Percentiles rank a stretch among this genome's conserved stretches.
Conservation (phyloP, 2,888 invertebrate species). For the Operophtera brumata region DNA sequence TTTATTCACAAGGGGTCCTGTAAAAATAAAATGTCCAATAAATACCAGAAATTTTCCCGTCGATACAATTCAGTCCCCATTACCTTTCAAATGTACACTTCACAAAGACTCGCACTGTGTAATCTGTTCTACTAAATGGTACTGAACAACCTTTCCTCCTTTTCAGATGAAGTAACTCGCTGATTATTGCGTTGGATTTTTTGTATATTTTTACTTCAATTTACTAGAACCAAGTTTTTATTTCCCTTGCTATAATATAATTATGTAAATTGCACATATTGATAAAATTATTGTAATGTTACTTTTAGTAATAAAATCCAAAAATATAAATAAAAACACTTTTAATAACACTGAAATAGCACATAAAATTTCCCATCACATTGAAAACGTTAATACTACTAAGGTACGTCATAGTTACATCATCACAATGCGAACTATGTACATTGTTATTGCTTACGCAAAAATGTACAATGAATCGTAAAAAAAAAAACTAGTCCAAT, state of each 20-base stretch:
- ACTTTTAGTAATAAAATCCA: conserved; percentile 25
- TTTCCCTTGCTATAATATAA: neutral
- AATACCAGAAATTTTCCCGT: no score
- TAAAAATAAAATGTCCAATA: no score
- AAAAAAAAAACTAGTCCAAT: conserved; percentile 36
- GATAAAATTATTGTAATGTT: conserved; percentile 3
- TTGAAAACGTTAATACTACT: conserved; percentile 59
- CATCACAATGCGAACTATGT: conserved; percentile 53
- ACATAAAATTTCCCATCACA: conserved; percentile 71
- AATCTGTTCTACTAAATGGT: no score
- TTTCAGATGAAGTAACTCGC: conserved; percentile 7
- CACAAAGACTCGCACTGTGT: no score
- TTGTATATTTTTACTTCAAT: conserved; percentile 3
- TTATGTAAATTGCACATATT: neutral
- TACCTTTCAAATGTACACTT: no score
- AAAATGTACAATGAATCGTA: conserved; percentile 23
- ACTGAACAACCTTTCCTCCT: neutral
- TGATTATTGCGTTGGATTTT: neutral
- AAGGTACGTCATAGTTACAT: conserved; percentile 59
- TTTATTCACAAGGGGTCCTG: no score
- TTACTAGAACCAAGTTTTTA: neutral
- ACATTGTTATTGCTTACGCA: conserved; percentile 35
- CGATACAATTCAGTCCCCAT: no score
- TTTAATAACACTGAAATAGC: conserved; percentile 71
- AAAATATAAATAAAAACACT: conserved; percentile 51